Percentiles rank a stretch among this genome's conserved stretches.
Conservation (phyloP, 2,113 vertebrate genomes). For the Gymnocephalus cernua region DNA sequence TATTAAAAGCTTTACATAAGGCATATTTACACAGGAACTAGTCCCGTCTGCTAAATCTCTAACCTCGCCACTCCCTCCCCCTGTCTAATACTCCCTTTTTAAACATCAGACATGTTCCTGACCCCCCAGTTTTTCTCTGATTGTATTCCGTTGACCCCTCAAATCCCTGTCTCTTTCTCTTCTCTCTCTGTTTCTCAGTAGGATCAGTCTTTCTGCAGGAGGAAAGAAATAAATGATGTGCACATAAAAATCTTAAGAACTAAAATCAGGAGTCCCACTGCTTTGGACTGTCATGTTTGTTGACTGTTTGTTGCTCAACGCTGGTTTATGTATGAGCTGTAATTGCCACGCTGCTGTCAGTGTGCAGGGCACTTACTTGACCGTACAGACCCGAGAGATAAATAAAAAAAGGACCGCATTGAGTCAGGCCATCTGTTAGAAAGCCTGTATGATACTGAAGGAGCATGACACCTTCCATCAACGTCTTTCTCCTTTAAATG, state of each 20-base stretch:
- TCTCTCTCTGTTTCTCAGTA: constrained; percentile 2
- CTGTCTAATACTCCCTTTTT: constrained; percentile 11
- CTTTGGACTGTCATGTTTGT: constrained; percentile 58
- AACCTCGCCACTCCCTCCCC: constrained; percentile 32
- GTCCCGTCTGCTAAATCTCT: constrained; percentile 44
- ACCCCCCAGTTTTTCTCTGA: constrained; percentile 9
- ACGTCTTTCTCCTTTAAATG: constrained; percentile 7
- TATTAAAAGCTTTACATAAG: constrained; percentile 74
- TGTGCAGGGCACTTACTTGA: constrained; percentile 37
- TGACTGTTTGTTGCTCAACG: constrained; percentile 33
- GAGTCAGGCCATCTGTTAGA: constrained; percentile 68
- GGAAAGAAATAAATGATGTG: not conserved
- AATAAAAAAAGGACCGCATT: constrained; percentile 22
- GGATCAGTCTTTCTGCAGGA: not conserved
- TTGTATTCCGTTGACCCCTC: constrained; percentile 3
- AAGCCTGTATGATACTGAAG: constrained; percentile 33
- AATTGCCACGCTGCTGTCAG: constrained; percentile 61
- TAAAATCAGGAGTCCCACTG: constrained; percentile 13
- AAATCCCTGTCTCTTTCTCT: constrained; percentile 6
- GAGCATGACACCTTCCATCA: constrained; percentile 42
- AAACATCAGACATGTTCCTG: constrained; percentile 25
- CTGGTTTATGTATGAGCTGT: constrained; percentile 73
- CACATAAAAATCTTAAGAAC: not conserved
- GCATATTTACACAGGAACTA: constrained; percentile 71
- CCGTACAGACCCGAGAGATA: constrained; percentile 26